These are phyloP conservation scores for Daboia siamensis DNA, from an alignment of 2,113 vertebrate genomes.

Conservation along the genomic window DNA sequence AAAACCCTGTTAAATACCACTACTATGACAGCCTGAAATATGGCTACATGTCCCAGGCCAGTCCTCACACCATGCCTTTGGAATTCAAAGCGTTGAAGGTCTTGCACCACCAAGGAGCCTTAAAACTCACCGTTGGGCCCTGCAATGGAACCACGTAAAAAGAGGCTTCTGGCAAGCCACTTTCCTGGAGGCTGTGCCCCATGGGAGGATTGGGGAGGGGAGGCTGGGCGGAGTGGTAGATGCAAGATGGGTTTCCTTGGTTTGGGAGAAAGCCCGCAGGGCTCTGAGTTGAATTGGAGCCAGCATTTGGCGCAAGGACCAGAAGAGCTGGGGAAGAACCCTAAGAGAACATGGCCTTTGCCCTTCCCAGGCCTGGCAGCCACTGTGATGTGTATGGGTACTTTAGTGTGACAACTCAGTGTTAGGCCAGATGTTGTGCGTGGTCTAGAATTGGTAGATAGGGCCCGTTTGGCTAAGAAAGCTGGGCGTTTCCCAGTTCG, in stretches of 20 bases:
- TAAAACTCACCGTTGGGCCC: slow-evolving; percentile 86
- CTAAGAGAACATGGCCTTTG: neutral
- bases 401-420: slow-evolving; percentile 59
- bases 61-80: slow-evolving; percentile 95
- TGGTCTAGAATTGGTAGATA: slow-evolving; percentile 65
- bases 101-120: slow-evolving; percentile 89
- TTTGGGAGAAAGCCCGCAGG: slow-evolving; percentile 68
- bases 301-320: slow-evolving; percentile 66
- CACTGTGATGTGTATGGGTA: slow-evolving; percentile 59
- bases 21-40: slow-evolving; percentile 94
- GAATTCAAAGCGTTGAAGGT: slow-evolving; percentile 92
- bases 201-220: slow-evolving; percentile 66
- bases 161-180: slow-evolving; percentile 23
- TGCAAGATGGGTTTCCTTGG: slow-evolving; percentile 65
- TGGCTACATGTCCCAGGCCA: slow-evolving; percentile 88
- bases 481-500: slow-evolving; percentile 12
- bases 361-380: slow-evolving; percentile 14
- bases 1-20: slow-evolving; percentile 91
- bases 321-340: slow-evolving; percentile 44
- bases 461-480: slow-evolving; percentile 56
- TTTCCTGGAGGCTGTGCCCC: slow-evolving; percentile 62
- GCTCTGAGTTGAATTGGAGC: slow-evolving; percentile 75
- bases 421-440: slow-evolving; percentile 61
- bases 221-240: slow-evolving; percentile 58
- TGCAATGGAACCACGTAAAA: slow-evolving; percentile 77